Conservation (phyloP, 1,140 invertebrate species). For the Brachionus calyciflorus region DNA sequence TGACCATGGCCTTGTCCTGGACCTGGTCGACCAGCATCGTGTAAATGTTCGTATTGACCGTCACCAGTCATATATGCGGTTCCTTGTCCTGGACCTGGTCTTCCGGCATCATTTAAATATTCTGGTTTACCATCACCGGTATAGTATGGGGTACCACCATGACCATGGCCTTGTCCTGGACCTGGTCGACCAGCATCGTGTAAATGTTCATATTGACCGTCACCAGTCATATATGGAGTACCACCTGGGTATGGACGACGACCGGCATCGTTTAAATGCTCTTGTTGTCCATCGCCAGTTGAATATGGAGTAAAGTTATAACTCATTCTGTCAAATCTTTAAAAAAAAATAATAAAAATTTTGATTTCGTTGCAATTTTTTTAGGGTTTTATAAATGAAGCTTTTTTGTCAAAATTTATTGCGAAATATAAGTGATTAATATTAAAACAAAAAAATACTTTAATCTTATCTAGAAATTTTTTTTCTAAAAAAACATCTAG, state of each 20-base stretch:
- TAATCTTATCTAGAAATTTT: no score
- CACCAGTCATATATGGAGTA: slow-evolving; percentile 1
- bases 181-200: neutral
- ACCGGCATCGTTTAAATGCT: neutral
- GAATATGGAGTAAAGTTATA: neutral
- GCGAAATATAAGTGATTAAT: no score
- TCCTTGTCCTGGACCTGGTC: neutral
- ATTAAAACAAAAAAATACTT: no score
- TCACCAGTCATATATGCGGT: slow-evolving; percentile 4
- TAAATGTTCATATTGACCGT: neutral
- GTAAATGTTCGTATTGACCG: neutral
- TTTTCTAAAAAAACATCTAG: no score
- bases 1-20: neutral
- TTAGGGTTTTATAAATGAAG: no score
- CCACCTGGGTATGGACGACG: neutral
- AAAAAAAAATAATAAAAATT: no score
- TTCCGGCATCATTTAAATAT: neutral
- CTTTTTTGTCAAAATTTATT: no score
- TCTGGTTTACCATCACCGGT: slow-evolving; percentile 11
- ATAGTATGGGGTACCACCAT: neutral
- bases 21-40: neutral
- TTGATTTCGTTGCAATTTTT: no score
- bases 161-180: neutral
- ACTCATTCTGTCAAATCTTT: no score
- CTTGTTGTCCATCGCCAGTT: slow-evolving; percentile 17